Base-by-base conservation (phyloP, 2,113 vertebrate species). In the Colossoma macropomum region DNA sequence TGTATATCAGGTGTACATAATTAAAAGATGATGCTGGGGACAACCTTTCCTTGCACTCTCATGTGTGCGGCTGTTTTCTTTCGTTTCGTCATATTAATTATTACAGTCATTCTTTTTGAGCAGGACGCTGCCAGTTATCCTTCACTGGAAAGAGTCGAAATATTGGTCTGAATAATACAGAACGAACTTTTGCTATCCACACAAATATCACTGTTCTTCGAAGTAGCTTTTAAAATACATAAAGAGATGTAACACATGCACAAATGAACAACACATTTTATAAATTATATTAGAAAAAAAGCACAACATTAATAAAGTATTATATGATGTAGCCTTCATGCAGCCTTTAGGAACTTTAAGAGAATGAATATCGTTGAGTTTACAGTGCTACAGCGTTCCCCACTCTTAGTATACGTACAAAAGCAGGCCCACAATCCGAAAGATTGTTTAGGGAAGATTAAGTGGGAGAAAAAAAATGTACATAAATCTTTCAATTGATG, bases 1-100 rank as follows among this genome's bases (percentile, higher is more conserved):
- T 94, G 93, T 93, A 94, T 92, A 93, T 91, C 89, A 84, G 82
- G 60, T 95, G 93, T 94, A 94, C 84, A 95, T 91, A 94, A 93
- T 92, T 92, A 93, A 94, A 94, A 86, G 27, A 89, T 84, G 82
- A 86, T 85, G 83, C 88, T 87, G 87, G 85, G 75, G 87, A 85
- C 23, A 30, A 48, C 59, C 77, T 68, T 84, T 30, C 54, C 65
- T 52, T 63, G 41, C 63, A 66, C 65, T 45, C n/a, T 16, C 54
- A 70, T 76, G 17, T 75, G 13, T 75, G 48, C 28, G 74, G 52
- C 54, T 25, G 45, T 72, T 52, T 69, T 34, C 13, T 56, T 32
- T 4, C 41, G 7, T 48, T 32, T 78, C 1, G 4, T 9, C 10
- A 45, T 45, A 9, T 45, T 45, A 9, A 45, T 65, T 70, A 25